Evolutionary conservation across 2,113 vertebrate species (phyloP).

Genomic region (Chloebia gouldiae): DNA sequence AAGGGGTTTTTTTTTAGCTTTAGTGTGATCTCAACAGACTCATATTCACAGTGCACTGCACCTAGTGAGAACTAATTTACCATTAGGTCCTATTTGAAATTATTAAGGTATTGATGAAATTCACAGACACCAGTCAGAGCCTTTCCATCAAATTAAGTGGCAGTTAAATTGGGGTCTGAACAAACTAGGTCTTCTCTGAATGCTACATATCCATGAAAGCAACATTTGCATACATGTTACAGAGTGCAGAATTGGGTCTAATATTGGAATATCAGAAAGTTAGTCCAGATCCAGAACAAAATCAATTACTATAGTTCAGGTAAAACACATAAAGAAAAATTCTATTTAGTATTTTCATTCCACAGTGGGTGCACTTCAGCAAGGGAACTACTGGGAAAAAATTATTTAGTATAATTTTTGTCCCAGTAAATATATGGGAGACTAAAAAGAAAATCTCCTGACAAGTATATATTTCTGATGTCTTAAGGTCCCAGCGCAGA

Average conservation of each 20-base stretch:
- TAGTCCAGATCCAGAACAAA: neutral
- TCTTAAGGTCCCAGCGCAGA: neutral
- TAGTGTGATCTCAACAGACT: neutral
- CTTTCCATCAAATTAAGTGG: neutral
- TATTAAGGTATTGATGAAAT: neutral
- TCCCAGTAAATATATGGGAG: neutral
- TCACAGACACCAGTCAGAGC: neutral
- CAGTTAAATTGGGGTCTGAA: neutral
- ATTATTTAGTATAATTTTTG: neutral
- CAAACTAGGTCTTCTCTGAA: neutral
- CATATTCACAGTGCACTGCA: neutral
- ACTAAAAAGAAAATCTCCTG: neutral
- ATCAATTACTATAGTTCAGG: neutral
- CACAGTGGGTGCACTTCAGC: neutral
- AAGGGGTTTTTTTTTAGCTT: neutral
- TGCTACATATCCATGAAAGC: neutral
- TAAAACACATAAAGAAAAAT: neutral
- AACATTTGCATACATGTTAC: neutral
- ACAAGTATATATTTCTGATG: neutral
- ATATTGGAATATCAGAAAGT: neutral
- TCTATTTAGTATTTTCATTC: neutral
- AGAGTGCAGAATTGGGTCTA: neutral
- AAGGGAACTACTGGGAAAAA: neutral
- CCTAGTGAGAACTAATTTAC: neutral
- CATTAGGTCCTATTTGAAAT: neutral